Base-by-base conservation (phyloP, 1,140 invertebrate species). In the Nylanderia fulva region DNA sequence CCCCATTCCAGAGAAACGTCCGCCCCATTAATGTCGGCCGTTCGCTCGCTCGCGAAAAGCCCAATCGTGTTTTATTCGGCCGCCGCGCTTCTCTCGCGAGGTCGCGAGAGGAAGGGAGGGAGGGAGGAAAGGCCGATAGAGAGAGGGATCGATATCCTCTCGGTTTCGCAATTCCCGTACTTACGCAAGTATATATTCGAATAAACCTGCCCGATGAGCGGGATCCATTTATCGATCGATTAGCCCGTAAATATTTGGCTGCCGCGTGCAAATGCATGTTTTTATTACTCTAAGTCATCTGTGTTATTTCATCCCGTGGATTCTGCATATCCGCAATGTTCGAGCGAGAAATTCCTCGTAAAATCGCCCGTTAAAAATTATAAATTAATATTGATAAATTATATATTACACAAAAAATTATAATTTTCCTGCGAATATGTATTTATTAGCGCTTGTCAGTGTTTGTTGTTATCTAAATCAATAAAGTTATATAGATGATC, bases 61-160 rank as follows among this genome's bases (percentile, higher is more conserved):
- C 85, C 88, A 87, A 91, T 90, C 76, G 83, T 85, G 84, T 82
- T 88, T 91, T 91, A 90, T 91, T 88, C 66, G 84, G 76, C 61
- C 68, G 85, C 54, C 54, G 80, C 75, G 64, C 76, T 48, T 54
- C 63, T n/a, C n/a, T n/a, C n/a, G n/a, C 21, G 29, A 36, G 29
- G 15, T 24, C n/a, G 6, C 18, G 42, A 4, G 45, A 11, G 24
- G 1, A 0, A 15, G 24, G 11, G 39, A 9, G 39, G 39, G 39
- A 42, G 39, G 39, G 7, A 4, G 13, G 45, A 7, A 39, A 60
- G 52, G 11, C 8, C 3, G 52, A 21, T 24, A 29, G 24, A 15
- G 48, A 58, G 52, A 18, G n/a, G 36, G 27, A 82, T 72, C 77
- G 77, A 82, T 82, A 82, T 80, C 21, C 24, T 52, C 36, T 52